Base-by-base conservation (phyloP, 2,113 vertebrate species). In the Chlamydotis undulata region DNA sequence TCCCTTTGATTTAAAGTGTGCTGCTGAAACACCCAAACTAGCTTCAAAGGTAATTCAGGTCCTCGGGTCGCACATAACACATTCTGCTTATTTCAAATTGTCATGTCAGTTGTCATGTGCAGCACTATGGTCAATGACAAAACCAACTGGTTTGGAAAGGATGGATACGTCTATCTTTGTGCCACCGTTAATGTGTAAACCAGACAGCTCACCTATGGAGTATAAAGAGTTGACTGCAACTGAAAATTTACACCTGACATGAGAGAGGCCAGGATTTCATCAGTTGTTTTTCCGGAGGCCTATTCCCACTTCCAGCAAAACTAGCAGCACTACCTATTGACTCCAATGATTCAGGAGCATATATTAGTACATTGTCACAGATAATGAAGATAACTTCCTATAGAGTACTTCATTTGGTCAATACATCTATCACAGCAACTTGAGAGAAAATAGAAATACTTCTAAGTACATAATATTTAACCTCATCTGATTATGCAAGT, bases 111-210 rank as follows among this genome's bases (percentile, higher is more conserved):
- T 59, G 33, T 26, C 37, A 6, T 1, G 14, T 33, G 71, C n/a
- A 80, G 75, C 35, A 19, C 49, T 41, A 21, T 0, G 0, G n/a
- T 16, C 76, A 74, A 3, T 21, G 64, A 57, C 4, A 69, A 85
- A 85, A 56, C 3, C 35, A 76, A 21, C 14, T 28, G 15, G 29
- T 45, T 69, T 73, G 71, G 63, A 76, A 73, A 83, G 47, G 35
- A 88, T 5, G 19, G 19, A 28, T 43, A 4, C 4, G 8, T 67
- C 65, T 68, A 12, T 26, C 33, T 28, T 22, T 14, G 15, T 2
- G 8, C 31, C 68, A 29, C 47, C 50, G 63, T 53, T 61, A n/a
- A 69, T 80, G 29, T 69, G 59, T 79, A 86, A 76, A 95, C 24
- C 67, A 80, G 71, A 55, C 6, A 16, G 56, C 12, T 90, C 24